Conservation (phyloP, 2,888 invertebrate genomes). For the Pyrrhosoma nymphula region DNA sequence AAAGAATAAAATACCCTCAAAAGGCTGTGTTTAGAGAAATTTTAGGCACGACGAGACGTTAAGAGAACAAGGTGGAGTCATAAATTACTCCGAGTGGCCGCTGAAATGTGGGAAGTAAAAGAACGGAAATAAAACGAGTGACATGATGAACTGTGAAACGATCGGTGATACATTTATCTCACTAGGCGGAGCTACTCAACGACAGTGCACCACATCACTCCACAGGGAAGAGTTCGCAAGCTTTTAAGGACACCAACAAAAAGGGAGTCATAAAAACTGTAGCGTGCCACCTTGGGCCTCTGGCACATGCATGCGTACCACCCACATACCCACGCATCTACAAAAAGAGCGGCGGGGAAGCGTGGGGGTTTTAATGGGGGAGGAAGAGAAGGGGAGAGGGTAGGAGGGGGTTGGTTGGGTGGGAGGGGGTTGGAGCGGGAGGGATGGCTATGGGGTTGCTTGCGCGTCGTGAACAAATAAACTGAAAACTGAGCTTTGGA, state of each 20-base stretch:
- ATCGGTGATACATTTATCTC: slow-evolving; percentile 7
- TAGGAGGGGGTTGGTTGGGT: not conserved
- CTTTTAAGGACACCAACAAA: not conserved
- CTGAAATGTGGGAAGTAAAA: not conserved
- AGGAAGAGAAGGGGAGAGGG: not conserved
- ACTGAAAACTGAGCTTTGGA: slow-evolving; percentile 57
- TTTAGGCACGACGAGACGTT: not conserved
- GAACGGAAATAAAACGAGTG: not conserved
- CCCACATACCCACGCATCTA: slow-evolving; percentile 22
- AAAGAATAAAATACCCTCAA: not conserved
- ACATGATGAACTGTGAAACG: slow-evolving; percentile 20
- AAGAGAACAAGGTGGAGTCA: not conserved
- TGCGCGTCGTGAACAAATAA: slow-evolving; percentile 47
- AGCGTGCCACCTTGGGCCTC: not conserved
- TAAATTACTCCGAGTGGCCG: not conserved
- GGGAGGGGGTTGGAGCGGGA: not conserved
- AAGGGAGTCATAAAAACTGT: slow-evolving; percentile 4
- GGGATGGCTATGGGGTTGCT: not conserved
- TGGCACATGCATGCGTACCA: not conserved
- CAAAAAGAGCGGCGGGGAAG: slow-evolving; percentile 26
- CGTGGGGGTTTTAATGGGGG: not conserved
- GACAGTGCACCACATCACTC: slow-evolving; percentile 2
- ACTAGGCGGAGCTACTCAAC: not conserved
- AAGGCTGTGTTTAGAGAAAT: not conserved
- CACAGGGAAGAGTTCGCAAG: not conserved